Evolutionary conservation across 2,888 invertebrate species (phyloP), one percentile per base, ranked within the genome.

Genomic region (Cantharis lateralis): DNA sequence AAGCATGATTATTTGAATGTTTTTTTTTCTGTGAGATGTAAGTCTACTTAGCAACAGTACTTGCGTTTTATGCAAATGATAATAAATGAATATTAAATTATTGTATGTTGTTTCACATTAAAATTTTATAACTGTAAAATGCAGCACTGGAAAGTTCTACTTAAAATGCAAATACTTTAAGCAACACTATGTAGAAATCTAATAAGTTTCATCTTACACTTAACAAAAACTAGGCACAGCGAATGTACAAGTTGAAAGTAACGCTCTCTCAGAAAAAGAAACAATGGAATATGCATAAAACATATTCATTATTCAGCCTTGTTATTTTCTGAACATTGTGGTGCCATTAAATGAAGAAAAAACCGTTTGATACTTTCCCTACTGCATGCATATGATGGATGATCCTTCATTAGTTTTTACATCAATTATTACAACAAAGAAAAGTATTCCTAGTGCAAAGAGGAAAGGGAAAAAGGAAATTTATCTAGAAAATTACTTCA

Each of bases 271-370:
- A 72, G 72, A 66, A 48, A 73, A 70, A 66, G 75, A 68, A 77
- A 77, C 78, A 80, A 78, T 78, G 80, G 81, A 83, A 83, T 82
- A 83, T 84, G 83, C 84, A 84, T 83, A 84, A 84, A 84, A 83
- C 81, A 80, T 83, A 83, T 83, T 84, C 84, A 83, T 84, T 84
- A 84, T 83, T 81, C 75, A 77, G 76, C 81, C 81, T 84, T 83
- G 82, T 84, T 84, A 84, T 83, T 82, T 66, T 24, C 18, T 20
- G 48, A 48, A 48, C 48, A 48, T 48, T 48, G 48, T 48, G 48
- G 48, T 48, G 48, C 48, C 48, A 48, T 48, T 48, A 48, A 48
- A 48, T 48, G n/a, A 48, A 48, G 48, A 48, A 48, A 48, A 48
- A n/a, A 48, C 7, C n/a, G 48, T 48, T 48, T 48, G 48, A 48